phyloP scores from a whole-genome alignment of 1,140 invertebrate species.

The Rhagoletis zephyria region DNA sequence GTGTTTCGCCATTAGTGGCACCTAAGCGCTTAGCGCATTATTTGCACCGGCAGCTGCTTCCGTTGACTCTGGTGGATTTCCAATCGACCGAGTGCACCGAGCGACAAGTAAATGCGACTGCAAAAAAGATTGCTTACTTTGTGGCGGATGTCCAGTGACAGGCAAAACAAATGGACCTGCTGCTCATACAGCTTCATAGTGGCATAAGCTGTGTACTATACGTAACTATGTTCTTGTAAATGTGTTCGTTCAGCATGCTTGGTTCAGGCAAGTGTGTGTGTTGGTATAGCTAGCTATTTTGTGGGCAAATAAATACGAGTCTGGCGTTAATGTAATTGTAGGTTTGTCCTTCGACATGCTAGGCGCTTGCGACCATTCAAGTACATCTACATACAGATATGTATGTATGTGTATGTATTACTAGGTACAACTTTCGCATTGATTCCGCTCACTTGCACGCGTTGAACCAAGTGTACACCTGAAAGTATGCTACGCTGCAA shows the following conservation, averaged over 20 bases:
- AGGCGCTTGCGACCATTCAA: neutral
- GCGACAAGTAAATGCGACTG: neutral
- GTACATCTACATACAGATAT: no score
- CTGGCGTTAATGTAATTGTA: conserved; percentile 35
- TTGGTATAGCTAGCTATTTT: neutral
- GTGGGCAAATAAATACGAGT: neutral
- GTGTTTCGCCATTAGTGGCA: conserved; percentile 27
- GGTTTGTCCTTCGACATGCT: conserved; percentile 28
- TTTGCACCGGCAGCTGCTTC: conserved; percentile 25
- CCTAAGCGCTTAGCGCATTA: conserved; percentile 38
- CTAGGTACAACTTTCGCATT: neutral
- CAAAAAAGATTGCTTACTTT: conserved; percentile 25
- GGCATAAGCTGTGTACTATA: neutral
- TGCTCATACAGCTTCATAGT: no score
- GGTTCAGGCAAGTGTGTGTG: neutral
- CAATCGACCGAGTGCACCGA: neutral
- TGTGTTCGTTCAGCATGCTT: neutral
- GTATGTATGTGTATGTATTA: no score
- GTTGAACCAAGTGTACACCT: neutral
- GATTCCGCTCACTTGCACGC: neutral
- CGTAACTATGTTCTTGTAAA: neutral
- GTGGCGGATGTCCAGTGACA: conserved; percentile 21
- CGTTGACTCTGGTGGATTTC: conserved; percentile 29
- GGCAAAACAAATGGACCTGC: conserved; percentile 20
- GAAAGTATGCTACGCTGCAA: conserved; percentile 8